Base-by-base conservation (phyloP, 1,140 invertebrate species). In the Dendrolimus kikuchii region DNA sequence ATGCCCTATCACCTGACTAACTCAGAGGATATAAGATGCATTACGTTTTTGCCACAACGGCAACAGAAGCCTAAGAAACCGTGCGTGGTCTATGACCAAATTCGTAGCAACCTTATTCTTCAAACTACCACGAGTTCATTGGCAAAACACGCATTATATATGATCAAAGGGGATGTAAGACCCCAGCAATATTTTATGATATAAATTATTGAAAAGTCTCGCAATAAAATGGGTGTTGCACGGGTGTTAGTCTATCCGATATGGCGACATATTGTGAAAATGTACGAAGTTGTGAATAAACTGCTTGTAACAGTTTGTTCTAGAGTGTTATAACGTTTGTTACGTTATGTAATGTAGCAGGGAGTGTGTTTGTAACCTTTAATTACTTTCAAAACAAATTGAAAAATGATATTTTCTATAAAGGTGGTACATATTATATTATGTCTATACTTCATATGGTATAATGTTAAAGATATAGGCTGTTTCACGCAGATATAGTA, bases 121-220 rank as follows among this genome's bases (percentile, higher is more conserved):
- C 39, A 6, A 48, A 46, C 43, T 38, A 55, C 53, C 54, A 55
- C 40, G 46, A 40, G 48, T 51, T 39, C 39, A 46, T 46, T 60
- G 48, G 40, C 49, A 49, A 55, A 53, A 49, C n/a, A 39, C n/a
- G 5, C n/a, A 45, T 51, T 23, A 48, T 10, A 40, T 40, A 23
- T 42, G 46, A 45, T 45, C 47, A 49, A 40, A 8, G 52, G 54
- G 57, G 46, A 40, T 7, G 46, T 46, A 49, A 37, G 45, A 41
- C 39, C 52, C 49, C 53, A 40, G 64, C 64, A 69, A 68, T 75
- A 60, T 71, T 71, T 76, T 76, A 75, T 74, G 67, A 68, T 68
- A 77, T 79, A 79, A 79, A 77, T 79, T 79, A 79, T 79, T 75
- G 76, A 79, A 79, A 79, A 79, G 72, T 79, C 68, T 71, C 60